A percentile compares a stretch with the other conserved stretches of the same genome.
These are phyloP conservation scores for Callinectes sapidus DNA, from an alignment of 2,888 invertebrate species.

Conservation along the genomic window DNA sequence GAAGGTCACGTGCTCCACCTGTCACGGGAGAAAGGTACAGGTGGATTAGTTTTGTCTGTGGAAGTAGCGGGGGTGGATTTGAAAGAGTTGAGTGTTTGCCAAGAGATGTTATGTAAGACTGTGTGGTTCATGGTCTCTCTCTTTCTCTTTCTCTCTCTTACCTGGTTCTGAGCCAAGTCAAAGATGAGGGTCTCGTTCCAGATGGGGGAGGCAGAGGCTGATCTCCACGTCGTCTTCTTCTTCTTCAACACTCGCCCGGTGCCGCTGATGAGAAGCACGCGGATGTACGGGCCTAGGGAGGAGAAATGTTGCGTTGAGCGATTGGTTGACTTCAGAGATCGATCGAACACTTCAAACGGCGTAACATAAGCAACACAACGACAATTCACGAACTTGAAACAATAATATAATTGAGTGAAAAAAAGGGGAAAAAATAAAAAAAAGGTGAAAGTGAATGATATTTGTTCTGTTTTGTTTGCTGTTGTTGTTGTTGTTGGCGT, in stretches of 20 bases:
- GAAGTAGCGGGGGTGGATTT: background rate
- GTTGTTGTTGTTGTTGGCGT: too few species aligned
- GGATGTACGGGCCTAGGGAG: conserved; percentile 77
- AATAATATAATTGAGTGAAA: too few species aligned
- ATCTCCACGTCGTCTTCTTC: conserved; percentile 76
- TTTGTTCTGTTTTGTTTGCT: too few species aligned
- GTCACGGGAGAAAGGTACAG: background rate
- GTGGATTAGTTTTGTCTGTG: background rate
- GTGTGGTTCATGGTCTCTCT: too few species aligned
- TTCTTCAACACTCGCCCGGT: conserved; percentile 76
- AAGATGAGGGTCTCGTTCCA: conserved; percentile 78
- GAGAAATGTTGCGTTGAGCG: background rate
- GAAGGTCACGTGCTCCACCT: conserved; percentile 71
- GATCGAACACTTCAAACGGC: too few species aligned
- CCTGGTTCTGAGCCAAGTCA: conserved; percentile 76
- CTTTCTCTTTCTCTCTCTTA: conserved; percentile 70
- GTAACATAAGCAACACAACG: too few species aligned
- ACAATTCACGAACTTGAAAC: too few species aligned
- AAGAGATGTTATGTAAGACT: background rate
- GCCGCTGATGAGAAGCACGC: conserved; percentile 76
- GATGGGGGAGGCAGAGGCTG: conserved; percentile 75
- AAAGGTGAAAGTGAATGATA: too few species aligned
- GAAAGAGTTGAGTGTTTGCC: background rate
- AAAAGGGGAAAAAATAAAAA: too few species aligned
- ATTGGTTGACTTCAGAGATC: background rate